Conservation (phyloP, 1,140 invertebrate genomes). For the Papilio polytes region DNA sequence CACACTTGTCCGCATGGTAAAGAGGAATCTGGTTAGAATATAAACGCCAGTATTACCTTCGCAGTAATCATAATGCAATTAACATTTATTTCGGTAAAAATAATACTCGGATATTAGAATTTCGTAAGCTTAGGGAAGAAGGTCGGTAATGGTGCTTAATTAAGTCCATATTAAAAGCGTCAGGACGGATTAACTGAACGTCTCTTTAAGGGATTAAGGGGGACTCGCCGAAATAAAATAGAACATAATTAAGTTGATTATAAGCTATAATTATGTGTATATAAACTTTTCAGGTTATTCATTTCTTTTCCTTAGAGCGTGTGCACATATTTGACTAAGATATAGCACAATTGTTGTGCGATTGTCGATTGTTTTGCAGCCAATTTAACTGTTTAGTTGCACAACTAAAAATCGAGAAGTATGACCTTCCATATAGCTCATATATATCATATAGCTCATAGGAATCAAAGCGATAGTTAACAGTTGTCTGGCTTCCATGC, state of each 20-base stretch:
- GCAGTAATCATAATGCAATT: neutral
- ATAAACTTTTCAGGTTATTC: neutral
- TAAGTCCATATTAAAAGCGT: slow-evolving; percentile 72
- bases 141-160: slow-evolving; percentile 77
- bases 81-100: slow-evolving; percentile 29
- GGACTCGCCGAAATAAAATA: slow-evolving; percentile 70
- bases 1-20: no score
- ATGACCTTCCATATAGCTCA: no score
- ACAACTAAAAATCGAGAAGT: no score
- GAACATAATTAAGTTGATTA: slow-evolving; percentile 51
- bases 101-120: slow-evolving; percentile 51
- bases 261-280: neutral
- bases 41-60: neutral
- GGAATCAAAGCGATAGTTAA: no score
- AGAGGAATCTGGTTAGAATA: no score
- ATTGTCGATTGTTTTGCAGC: no score
- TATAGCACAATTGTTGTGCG: no score
- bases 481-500: no score
- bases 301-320: neutral
- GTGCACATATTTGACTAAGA: no score
- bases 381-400: no score
- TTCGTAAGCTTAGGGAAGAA: slow-evolving; percentile 53
- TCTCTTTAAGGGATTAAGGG: slow-evolving; percentile 74
- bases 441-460: no score
- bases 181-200: slow-evolving; percentile 68